Evolutionary conservation across 1,140 invertebrate genomes (phyloP).

Genomic region (Eciton burchellii): DNA sequence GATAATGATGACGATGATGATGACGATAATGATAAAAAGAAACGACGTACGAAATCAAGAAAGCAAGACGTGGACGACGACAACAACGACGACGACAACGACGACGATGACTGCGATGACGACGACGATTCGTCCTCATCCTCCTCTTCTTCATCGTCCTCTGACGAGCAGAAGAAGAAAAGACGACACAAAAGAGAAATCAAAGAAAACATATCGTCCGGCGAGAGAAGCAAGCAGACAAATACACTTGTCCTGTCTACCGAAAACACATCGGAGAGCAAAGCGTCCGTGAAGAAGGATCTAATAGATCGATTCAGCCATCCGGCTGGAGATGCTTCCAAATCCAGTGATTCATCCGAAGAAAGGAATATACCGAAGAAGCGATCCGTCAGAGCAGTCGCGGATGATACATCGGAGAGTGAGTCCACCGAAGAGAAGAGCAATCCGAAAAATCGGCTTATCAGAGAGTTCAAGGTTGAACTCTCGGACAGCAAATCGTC

Average conservation of each 20-base stretch:
- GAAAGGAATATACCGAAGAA: background rate
- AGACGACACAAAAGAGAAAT: slow-evolving; percentile 1
- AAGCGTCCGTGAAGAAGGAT: background rate
- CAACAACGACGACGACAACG: background rate
- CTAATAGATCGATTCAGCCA: background rate
- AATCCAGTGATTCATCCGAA: background rate
- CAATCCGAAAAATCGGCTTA: slow-evolving; percentile 7
- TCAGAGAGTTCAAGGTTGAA: slow-evolving; percentile 12
- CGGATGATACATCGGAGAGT: background rate
- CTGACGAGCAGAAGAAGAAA: slow-evolving; percentile 26
- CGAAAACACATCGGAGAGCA: background rate
- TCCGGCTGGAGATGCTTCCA: too few relatives aligned
- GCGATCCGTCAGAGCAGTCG: background rate
- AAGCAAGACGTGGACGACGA: slow-evolving; percentile 6
- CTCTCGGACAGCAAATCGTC: slow-evolving; percentile 29
- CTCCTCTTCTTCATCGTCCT: slow-evolving; percentile 12
- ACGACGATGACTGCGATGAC: background rate
- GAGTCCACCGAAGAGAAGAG: slow-evolving; percentile 1
- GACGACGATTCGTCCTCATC: slow-evolving; percentile 16
- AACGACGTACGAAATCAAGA: background rate
- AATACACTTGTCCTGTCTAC: background rate
- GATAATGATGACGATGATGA: slow-evolving; percentile 10
- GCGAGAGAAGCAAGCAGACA: background rate
- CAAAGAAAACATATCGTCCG: background rate
- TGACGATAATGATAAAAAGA: background rate